phyloP scores from a whole-genome alignment of 2,797 vertebrate genomes.

The Mormyrus proboscirostris region DNA sequence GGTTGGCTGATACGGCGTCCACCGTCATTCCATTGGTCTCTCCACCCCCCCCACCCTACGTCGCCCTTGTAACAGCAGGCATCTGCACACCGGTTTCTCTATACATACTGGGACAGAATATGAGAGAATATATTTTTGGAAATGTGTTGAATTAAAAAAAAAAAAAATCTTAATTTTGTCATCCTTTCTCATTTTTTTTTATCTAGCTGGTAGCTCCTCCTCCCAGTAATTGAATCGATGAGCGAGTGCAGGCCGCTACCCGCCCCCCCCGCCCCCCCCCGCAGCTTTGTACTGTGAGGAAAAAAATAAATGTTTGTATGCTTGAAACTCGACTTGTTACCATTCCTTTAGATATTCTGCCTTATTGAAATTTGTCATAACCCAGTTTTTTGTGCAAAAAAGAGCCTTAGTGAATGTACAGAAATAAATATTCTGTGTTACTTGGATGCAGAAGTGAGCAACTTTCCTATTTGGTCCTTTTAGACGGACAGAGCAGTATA shows the following conservation, averaged over 20 bases:
- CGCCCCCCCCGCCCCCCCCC: constrained; percentile 37
- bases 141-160: constrained; percentile 44
- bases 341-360: constrained; percentile 89
- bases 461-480: constrained; percentile 87
- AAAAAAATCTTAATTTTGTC: constrained; percentile 36
- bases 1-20: constrained; percentile 31
- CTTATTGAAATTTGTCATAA: constrained; percentile 81
- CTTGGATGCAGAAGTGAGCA: constrained; percentile 72
- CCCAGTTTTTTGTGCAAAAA: constrained; percentile 69
- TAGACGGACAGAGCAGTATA: constrained; percentile 83
- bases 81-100: constrained; percentile 11
- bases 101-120: constrained; percentile 30
- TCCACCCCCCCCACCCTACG: constrained; percentile 17
- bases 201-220: constrained; percentile 10
- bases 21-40: constrained; percentile 59
- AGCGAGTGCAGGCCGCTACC: constrained; percentile 51
- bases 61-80: constrained; percentile 15
- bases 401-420: constrained; percentile 86
- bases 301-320: constrained; percentile 67
- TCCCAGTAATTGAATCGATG: constrained; percentile 25
- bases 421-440: constrained; percentile 77
- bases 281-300: constrained; percentile 67
- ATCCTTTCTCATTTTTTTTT: constrained; percentile 24
- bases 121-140: constrained; percentile 41
- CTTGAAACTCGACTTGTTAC: constrained; percentile 81